These are phyloP conservation scores for Corvus moneduloides DNA, from an alignment of 2,113 vertebrate species.

Conservation along the genomic window DNA sequence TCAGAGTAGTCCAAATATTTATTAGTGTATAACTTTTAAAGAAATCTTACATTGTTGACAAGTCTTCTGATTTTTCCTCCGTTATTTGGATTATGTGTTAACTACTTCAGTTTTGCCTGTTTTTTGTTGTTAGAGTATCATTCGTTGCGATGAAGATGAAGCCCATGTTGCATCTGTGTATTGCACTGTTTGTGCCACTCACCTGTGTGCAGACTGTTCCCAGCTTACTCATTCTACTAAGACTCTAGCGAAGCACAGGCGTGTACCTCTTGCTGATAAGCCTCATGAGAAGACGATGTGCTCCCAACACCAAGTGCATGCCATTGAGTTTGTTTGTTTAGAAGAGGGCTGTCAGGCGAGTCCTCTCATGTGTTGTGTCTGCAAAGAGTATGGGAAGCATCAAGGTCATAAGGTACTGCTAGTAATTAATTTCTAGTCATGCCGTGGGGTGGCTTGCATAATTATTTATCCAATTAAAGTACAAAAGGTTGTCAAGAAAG, in stretches of 20 bases:
- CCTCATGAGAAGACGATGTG: slow-evolving; percentile 98
- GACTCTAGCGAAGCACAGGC: slow-evolving; percentile 93
- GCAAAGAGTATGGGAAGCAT: slow-evolving; percentile 98
- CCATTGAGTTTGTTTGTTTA: slow-evolving; percentile 97
- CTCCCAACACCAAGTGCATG: slow-evolving; percentile 95
- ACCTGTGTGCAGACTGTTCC: slow-evolving; percentile 93
- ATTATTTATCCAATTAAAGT: background rate
- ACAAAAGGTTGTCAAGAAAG: background rate
- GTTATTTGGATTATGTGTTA: background rate
- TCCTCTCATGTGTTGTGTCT: slow-evolving; percentile 98
- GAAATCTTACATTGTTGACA: background rate
- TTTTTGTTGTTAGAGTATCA: slow-evolving; percentile 78
- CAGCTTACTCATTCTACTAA: slow-evolving; percentile 96
- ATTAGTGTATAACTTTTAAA: background rate
- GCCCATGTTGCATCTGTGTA: slow-evolving; percentile 92
- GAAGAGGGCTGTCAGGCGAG: slow-evolving; percentile 91
- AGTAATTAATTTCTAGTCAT: background rate
- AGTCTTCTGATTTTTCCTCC: background rate
- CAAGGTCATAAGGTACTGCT: slow-evolving; percentile 93
- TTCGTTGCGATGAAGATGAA: slow-evolving; percentile 96
- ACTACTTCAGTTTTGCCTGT: background rate
- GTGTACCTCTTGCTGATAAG: slow-evolving; percentile 95
- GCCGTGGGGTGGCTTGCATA: background rate
- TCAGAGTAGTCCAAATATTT: background rate
- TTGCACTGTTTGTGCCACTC: slow-evolving; percentile 97